Evolutionary conservation across 1,140 invertebrate species (phyloP), one percentile per base, ranked within the genome.

Genomic region (Trissolcus basalis): DNA sequence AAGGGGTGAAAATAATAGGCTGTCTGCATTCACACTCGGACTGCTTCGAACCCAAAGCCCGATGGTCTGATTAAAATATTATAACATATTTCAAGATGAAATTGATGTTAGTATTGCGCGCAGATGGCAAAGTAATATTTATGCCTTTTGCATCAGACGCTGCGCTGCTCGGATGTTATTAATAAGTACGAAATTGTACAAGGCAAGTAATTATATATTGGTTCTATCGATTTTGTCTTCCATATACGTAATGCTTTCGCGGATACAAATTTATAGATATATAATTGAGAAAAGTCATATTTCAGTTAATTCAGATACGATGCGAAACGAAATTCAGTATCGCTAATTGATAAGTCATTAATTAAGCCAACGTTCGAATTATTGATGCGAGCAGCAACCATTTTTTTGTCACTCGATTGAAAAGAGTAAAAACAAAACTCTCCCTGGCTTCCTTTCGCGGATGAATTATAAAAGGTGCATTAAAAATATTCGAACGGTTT

Each of bases 281-380:
- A 48, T 55, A 48, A 48, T 41, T 39, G 43, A 54, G 61, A 64
- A 64, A 54, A 64, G 61, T 64, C 43, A 55, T 48, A 64, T 64
- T 55, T 64, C 41, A 47, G 27, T 48, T 55, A 47, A 54, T 35
- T 10, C 27, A 8, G n/a, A 11, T 54, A 47, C 11, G 15, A n/a
- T 10, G 32, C 41, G n/a, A 13, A 10, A 13, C 32, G 43, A 47
- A 54, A 36, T 6, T 47, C 39, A 48, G 14, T 12, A 7, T 4
- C 45, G 13, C 12, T 63, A 63, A 63, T 53, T 54, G 59, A 53
- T 54, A 63, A 45, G 14, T 47, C 39, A 12, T 54, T 53, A 63
- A 63, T 53, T 63, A 49, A 53, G 53, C 48, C n/a, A 35, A 54
- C 39, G 50, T 49, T 41, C 14, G 14, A 50, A 60, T 60, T 60